Evolutionary conservation across 2,888 invertebrate genomes (phyloP), one percentile per base, ranked within the genome.

Genomic region (Cordylochernes scorpioides): DNA sequence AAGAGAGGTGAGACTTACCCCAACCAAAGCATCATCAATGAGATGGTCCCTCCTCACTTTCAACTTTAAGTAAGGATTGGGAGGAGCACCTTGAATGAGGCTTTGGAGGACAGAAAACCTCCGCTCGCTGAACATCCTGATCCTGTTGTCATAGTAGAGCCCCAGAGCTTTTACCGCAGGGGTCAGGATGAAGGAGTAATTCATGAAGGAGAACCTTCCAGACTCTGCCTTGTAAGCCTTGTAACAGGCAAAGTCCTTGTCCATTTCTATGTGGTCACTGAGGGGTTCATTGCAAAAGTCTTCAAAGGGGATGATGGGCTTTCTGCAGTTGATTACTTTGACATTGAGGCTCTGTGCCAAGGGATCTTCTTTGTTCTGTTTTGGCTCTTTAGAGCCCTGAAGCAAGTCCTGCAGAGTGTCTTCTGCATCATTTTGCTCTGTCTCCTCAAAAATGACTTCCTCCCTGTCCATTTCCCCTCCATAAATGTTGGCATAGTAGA

Each of bases 241-340:
- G 53, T 72, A 86, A 51, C 74, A 71, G 27, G 78, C 70, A 57
- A 80, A 84, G 57, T 88, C 86, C 48, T 71, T 68, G 52, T 84
- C 80, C 73, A 86, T 82, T 60, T 82, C 80, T 38, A 88, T 69
- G 32, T 68, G 68, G 52, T 86, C 84, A 56, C 82, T 82, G 27
- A 86, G 60, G 1, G 75, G 71, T 53, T 88, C 86, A 52, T 88
- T 86, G 55, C 86, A 80, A 58, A 88, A 88, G 46, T 86, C 84
- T 39, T 71, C 68, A 47, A 73, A 77, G 32, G 75, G 67, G 49
- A 88, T 62, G 45, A 67, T 63, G 19, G 86, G 84, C 47, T 65
- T 66, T 27, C 80, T 65, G 49, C 77, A 72, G 49, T 86, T 77
- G 46, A 77, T 54, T 14, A 70, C 64, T 47, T 68, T 65, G 41